Evolutionary conservation across 2,888 invertebrate genomes (phyloP), one percentile per base, ranked within the genome.

Genomic region (Parnassius orleans): DNA sequence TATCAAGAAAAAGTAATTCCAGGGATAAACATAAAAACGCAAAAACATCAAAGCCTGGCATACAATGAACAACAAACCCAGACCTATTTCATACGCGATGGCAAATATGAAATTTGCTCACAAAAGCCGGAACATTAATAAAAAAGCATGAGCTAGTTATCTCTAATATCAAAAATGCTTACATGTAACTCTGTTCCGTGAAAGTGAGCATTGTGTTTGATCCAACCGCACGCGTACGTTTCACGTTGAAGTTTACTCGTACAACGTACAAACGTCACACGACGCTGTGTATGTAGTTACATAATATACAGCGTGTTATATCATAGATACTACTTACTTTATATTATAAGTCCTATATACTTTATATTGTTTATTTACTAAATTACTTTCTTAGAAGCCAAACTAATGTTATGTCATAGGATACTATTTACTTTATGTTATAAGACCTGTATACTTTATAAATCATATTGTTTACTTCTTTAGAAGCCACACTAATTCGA

Each of bases 171-270:
- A 59, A 24, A 59, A 59, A 53, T 3, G 53, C 59, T 46, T 24
- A 53, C 59, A 41, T 59, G 53, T 59, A 53, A 53, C 52, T 59
- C 59, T 9, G 47, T 14, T 33, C 15, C 57, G 33, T 33, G 41
- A 14, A 46, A 59, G 59, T 56, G 9, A n/a, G 47, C 47, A 56
- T 53, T 14, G 53, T 59, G 59, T 59, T 59, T 59, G 14, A 24
- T n/a, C 19, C 33, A 10, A 24, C 48, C 42, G 15, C 14, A 15
- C 2, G 15, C 41, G 41, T 56, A 48, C 57, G 42, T 52, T 52
- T 12, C 51, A 24, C 10, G 46, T 24, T 55, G 44, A 44, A 15
- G 54, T 54, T 54, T 54, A 54, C 43, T 54, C 54, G 48, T 14
- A 48, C 7, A 51, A 19, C 19, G 19, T 2, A 19, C 19, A 19